These are phyloP conservation scores for Physeter macrocephalus DNA, from an alignment of 2,113 vertebrate species.

Conservation along the genomic window DNA sequence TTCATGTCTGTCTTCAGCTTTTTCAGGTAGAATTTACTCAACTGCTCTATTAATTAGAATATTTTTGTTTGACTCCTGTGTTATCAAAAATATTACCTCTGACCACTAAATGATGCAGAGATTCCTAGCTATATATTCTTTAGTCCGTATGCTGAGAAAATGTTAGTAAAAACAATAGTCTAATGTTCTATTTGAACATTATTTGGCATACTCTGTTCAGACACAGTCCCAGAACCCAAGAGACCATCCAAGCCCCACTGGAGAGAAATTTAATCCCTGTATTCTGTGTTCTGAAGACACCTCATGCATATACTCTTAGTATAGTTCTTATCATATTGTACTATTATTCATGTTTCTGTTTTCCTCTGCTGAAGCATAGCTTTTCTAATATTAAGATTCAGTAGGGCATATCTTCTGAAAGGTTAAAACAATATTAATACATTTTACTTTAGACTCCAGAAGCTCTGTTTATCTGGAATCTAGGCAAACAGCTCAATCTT, in stretches of 20 bases:
- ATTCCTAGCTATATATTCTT: not conserved
- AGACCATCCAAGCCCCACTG: not conserved
- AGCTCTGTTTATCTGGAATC: not conserved
- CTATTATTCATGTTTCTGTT: not conserved
- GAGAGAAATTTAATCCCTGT: not conserved
- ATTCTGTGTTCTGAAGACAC: not conserved
- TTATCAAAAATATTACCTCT: not conserved
- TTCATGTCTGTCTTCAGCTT: not conserved
- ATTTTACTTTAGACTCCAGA: not conserved
- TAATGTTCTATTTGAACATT: not conserved
- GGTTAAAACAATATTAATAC: not conserved
- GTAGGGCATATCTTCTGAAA: not conserved
- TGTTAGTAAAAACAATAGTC: no score
- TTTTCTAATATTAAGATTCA: not conserved
- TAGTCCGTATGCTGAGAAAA: not conserved
- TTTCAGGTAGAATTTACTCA: not conserved
- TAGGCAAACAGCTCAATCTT: not conserved
- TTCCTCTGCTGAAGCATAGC: not conserved
- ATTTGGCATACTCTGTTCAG: not conserved
- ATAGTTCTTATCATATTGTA: not conserved
- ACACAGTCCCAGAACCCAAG: not conserved
- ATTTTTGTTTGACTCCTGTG: not conserved
- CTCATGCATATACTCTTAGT: not conserved
- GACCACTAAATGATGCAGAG: not conserved
- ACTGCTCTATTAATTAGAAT: not conserved